Conservation (phyloP, 2,888 invertebrate species). For the Machimus atricapillus region DNA sequence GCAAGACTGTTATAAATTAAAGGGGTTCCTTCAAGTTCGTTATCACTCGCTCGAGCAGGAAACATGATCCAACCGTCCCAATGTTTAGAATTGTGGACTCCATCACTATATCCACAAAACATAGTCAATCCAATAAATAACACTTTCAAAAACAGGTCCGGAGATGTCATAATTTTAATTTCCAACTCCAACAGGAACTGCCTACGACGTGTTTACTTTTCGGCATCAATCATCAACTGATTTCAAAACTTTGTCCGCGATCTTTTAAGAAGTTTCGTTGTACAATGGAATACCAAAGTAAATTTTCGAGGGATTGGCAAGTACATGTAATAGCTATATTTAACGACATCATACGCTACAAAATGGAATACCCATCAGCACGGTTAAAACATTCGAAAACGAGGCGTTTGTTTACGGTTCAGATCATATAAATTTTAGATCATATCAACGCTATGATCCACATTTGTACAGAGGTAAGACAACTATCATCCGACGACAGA, state of each 20-base stretch:
- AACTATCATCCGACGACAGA: background rate
- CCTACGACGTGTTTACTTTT: background rate
- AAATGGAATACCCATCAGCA: background rate
- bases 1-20: background rate
- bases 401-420: conserved; percentile 1
- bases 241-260: background rate
- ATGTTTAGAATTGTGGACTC: background rate
- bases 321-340: background rate
- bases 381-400: background rate
- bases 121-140: background rate
- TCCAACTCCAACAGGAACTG: background rate
- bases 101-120: background rate
- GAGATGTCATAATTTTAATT: background rate
- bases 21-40: background rate
- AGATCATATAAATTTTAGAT: conserved; percentile 10
- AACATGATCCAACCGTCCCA: conserved; percentile 27
- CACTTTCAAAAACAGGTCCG: background rate
- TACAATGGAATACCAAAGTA: background rate
- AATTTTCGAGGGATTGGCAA: background rate
- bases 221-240: conserved; percentile 16
- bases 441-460: background rate
- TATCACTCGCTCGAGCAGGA: background rate
- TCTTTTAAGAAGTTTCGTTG: background rate
- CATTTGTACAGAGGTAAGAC: background rate
- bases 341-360: background rate